Evolutionary conservation across 1,140 invertebrate genomes (phyloP).

Genomic region (Drosophila leontia): DNA sequence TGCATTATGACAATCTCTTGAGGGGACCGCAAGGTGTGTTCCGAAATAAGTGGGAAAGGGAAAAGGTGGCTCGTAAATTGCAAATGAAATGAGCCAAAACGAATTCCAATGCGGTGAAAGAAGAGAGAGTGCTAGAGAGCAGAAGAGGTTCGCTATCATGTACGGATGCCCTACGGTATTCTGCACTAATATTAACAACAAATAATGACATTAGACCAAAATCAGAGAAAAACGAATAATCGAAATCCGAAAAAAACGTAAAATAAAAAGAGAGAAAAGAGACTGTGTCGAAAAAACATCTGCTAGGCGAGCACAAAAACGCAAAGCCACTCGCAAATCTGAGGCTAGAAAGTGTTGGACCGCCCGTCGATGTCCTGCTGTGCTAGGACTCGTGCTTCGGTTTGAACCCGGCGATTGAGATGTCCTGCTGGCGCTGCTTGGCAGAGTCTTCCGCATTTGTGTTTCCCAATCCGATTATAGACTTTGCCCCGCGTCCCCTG

Average conservation of each 20-base stretch:
- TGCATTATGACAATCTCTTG: slow-evolving; percentile 69
- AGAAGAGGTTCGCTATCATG: slow-evolving; percentile 15
- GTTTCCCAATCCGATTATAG: slow-evolving; percentile 74
- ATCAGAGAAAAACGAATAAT: slow-evolving; percentile 23
- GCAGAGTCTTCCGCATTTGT: slow-evolving; percentile 34
- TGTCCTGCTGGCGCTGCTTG: slow-evolving; percentile 74
- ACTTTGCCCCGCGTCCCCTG: slow-evolving; percentile 50
- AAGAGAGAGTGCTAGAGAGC: slow-evolving; percentile 13
- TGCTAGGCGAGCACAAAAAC: slow-evolving; percentile 41
- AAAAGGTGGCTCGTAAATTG: slow-evolving; percentile 76
- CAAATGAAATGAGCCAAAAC: slow-evolving; percentile 84
- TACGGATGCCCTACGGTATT: slow-evolving; percentile 30
- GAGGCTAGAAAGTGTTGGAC: slow-evolving; percentile 71
- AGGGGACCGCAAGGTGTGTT: slow-evolving; percentile 67
- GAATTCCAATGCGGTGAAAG: slow-evolving; percentile 56
- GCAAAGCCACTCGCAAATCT: slow-evolving; percentile 58
- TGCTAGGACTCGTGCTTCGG: slow-evolving; percentile 70
- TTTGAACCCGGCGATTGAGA: slow-evolving; percentile 67
- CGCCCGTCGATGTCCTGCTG: slow-evolving; percentile 75
- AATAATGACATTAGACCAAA: slow-evolving; percentile 61
- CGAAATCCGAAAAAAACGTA: slow-evolving; percentile 27
- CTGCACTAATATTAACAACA: slow-evolving; percentile 81
- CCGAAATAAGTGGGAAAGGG: slow-evolving; percentile 17
- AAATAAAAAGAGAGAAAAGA: slow-evolving; percentile 26
- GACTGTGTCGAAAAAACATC: slow-evolving; percentile 42